These are phyloP conservation scores for Drosophila mimetica DNA, from an alignment of 2,888 invertebrate species.

Conservation along the genomic window DNA sequence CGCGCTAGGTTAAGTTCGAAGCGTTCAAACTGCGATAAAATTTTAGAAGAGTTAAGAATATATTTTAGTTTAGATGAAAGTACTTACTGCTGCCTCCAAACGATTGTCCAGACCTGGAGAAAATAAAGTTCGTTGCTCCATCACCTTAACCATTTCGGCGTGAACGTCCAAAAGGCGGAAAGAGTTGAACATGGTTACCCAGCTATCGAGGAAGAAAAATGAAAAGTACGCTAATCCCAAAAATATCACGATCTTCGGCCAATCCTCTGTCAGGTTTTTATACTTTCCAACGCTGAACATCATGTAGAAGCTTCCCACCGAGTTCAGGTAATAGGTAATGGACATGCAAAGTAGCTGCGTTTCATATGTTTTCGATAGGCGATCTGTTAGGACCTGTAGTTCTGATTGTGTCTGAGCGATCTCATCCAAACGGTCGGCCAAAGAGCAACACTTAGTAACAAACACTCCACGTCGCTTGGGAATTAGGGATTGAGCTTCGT, in stretches of 20 bases:
- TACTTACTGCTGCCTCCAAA: conserved; percentile 23
- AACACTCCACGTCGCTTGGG: conserved; percentile 14
- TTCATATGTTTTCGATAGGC: conserved; percentile 33
- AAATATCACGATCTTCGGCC: conserved; percentile 9
- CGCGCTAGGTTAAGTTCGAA: conserved; percentile 38
- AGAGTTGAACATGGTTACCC: conserved; percentile 20
- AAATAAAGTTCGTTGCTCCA: conserved; percentile 28
- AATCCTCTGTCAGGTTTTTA: conserved; percentile 3
- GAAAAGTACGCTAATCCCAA: background rate
- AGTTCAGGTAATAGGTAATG: background rate
- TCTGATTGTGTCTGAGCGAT: conserved; percentile 47
- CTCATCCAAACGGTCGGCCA: conserved; percentile 59
- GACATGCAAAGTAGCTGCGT: conserved; percentile 37
- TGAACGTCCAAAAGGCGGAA: conserved; percentile 41
- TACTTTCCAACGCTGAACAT: conserved; percentile 25
- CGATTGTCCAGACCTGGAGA: conserved; percentile 37
- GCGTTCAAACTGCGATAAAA: conserved; percentile 16
- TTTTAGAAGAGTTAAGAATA: background rate
- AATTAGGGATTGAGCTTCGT: conserved; percentile 17
- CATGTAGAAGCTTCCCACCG: conserved; percentile 20
- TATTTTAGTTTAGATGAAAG: background rate
- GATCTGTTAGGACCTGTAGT: conserved; percentile 21
- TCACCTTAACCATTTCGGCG: conserved; percentile 19
- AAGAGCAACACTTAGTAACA: conserved; percentile 25
- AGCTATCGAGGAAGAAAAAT: conserved; percentile 42